phyloP scores from a whole-genome alignment of 2,113 vertebrate genomes.

The Catharus fuscescens region DNA sequence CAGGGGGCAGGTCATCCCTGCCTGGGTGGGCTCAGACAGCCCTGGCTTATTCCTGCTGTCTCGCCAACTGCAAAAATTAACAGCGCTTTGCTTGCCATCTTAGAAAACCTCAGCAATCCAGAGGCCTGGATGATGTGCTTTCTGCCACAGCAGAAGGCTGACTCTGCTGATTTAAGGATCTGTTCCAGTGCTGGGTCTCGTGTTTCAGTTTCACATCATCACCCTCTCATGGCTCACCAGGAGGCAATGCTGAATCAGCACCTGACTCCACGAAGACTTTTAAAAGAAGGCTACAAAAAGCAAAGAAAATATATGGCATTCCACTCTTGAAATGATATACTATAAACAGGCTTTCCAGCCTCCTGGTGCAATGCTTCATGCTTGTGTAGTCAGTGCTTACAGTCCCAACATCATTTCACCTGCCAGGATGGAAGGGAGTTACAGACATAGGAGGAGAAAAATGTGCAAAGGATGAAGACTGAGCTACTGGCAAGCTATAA shows the following conservation, averaged over 20 bases:
- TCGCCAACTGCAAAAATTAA: background rate
- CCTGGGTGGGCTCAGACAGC: slow-evolving; percentile 15
- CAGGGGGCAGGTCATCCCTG: background rate
- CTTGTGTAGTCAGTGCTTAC: background rate
- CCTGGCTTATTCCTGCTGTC: accelerated
- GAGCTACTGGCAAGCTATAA: background rate
- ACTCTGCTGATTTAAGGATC: background rate
- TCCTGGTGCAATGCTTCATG: background rate
- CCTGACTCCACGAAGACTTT: background rate
- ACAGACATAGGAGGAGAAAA: background rate
- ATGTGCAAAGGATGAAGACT: background rate
- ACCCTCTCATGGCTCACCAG: background rate
- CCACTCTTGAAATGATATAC: background rate
- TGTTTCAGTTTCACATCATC: slow-evolving; percentile 30
- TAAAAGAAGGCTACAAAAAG: background rate
- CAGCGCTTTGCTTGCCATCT: background rate
- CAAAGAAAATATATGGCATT: slow-evolving; percentile 4
- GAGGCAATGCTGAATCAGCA: slow-evolving; percentile 44
- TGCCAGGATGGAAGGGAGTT: background rate
- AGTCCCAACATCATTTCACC: background rate
- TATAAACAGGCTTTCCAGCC: background rate
- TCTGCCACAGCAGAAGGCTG: background rate
- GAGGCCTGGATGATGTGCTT: background rate
- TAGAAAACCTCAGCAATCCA: background rate
- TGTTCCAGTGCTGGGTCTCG: background rate